phyloP scores from a whole-genome alignment of 2,888 invertebrate species.

The Argyresthia albistria region DNA sequence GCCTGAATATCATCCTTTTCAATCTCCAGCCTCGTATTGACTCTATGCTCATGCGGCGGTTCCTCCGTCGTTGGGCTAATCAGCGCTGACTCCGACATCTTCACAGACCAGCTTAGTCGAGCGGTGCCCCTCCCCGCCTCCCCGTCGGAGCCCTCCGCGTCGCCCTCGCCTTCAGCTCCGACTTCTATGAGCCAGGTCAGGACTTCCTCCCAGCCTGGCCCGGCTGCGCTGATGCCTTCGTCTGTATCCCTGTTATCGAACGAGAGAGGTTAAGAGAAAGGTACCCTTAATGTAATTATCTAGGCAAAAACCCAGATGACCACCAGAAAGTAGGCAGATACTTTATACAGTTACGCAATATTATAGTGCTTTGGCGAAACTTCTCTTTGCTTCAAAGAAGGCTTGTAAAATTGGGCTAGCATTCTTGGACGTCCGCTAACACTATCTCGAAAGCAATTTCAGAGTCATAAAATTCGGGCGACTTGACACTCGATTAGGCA shows the following conservation, averaged over 20 bases:
- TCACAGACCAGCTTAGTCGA: conserved; percentile 87
- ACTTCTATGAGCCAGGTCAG: conserved; percentile 95
- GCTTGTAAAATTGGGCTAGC: too few relatives aligned
- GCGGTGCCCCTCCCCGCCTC: conserved; percentile 84
- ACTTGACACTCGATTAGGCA: too few relatives aligned
- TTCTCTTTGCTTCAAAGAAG: too few relatives aligned
- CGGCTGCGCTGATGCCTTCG: conserved; percentile 47
- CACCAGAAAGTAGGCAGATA: too few relatives aligned
- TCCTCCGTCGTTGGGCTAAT: conserved; percentile 48
- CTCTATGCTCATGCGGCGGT: conserved; percentile 70
- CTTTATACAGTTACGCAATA: too few relatives aligned
- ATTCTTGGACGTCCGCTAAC: too few relatives aligned
- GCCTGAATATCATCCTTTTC: conserved; percentile 96
- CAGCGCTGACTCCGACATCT: conserved; percentile 45
- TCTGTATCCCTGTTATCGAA: conserved; percentile 38
- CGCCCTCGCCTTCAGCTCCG: conserved; percentile 80
- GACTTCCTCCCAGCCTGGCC: conserved; percentile 81
- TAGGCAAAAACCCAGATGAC: too few relatives aligned
- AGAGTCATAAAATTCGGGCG: too few relatives aligned
- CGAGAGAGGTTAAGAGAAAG: not conserved
- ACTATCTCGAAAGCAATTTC: too few relatives aligned
- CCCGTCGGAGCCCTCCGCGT: conserved; percentile 55
- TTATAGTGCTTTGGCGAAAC: not conserved
- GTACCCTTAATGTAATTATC: too few relatives aligned
- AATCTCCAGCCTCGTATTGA: conserved; percentile 88